Evolutionary conservation across 2,113 vertebrate genomes (phyloP).

Genomic region (Rhadina sibilatrix): DNA sequence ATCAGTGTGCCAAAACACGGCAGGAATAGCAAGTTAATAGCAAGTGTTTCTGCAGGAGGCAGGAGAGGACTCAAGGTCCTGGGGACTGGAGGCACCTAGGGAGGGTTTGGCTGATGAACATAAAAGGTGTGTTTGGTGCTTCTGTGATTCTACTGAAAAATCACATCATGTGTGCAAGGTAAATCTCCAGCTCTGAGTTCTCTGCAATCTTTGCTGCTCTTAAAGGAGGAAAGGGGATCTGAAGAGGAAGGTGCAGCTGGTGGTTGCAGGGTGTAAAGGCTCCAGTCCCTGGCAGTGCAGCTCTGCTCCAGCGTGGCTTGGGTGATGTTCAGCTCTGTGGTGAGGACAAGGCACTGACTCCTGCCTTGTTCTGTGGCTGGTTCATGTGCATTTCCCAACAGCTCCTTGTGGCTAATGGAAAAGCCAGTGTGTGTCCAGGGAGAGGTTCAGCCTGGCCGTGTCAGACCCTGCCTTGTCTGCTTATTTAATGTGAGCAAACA

Average conservation of each 20-base stretch:
- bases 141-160: background rate
- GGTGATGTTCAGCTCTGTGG: background rate
- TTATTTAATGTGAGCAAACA: background rate
- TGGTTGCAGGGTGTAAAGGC: background rate
- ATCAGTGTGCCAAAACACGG: background rate
- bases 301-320: rapidly evolving
- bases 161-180: rapidly evolving
- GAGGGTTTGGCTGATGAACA: background rate
- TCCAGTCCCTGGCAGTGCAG: background rate
- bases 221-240: background rate
- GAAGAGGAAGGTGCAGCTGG: background rate
- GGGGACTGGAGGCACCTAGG: background rate
- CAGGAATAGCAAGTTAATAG: background rate
- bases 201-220: background rate
- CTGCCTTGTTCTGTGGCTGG: background rate
- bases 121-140: rapidly evolving
- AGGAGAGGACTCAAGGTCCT: background rate
- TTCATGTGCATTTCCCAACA: background rate
- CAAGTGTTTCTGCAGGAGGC: background rate
- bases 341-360: background rate
- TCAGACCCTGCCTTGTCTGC: rapidly evolving
- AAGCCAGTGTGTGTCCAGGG: background rate
- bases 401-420: background rate
- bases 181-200: background rate
- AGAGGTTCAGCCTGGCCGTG: background rate